phyloP scores from a whole-genome alignment of 2,797 vertebrate genomes.

The Lacerta viridis region DNA sequence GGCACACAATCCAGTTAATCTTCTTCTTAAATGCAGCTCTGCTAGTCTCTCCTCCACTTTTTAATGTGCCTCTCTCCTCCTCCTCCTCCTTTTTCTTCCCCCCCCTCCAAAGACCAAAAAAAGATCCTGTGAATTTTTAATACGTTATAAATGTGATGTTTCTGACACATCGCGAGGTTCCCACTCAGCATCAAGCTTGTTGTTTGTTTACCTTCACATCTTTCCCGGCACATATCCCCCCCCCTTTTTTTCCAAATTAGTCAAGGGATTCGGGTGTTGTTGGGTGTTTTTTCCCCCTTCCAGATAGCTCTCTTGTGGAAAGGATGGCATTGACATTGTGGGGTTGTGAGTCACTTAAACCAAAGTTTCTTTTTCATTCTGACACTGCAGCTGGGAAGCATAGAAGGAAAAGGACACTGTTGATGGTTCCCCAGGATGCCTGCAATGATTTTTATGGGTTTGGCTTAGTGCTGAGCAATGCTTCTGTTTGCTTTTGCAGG shows the following conservation, averaged over 20 bases:
- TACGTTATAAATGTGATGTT: slow-evolving; percentile 74
- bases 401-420: neutral
- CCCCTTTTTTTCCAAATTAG: slow-evolving; percentile 56
- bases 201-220: slow-evolving; percentile 22
- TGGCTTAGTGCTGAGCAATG: too few relatives aligned
- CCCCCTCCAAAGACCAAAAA: slow-evolving; percentile 56
- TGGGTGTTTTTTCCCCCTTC: slow-evolving; percentile 70
- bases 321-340: neutral
- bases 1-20: slow-evolving; percentile 59
- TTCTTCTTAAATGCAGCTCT: slow-evolving; percentile 48
- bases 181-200: slow-evolving; percentile 48
- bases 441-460: neutral
- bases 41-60: slow-evolving; percentile 53
- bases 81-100: neutral
- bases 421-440: neutral
- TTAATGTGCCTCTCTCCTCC: slow-evolving; percentile 25
- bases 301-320: slow-evolving; percentile 60
- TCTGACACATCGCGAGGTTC: slow-evolving; percentile 55
- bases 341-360: slow-evolving; percentile 21
- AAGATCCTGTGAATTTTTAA: slow-evolving; percentile 66
- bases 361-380: slow-evolving; percentile 18
- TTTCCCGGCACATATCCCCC: slow-evolving; percentile 44
- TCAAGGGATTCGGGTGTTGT: slow-evolving; percentile 55
- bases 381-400: neutral
- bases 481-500: neutral